phyloP scores from a whole-genome alignment of 2,797 vertebrate genomes.

The Urophycis tenuis region DNA sequence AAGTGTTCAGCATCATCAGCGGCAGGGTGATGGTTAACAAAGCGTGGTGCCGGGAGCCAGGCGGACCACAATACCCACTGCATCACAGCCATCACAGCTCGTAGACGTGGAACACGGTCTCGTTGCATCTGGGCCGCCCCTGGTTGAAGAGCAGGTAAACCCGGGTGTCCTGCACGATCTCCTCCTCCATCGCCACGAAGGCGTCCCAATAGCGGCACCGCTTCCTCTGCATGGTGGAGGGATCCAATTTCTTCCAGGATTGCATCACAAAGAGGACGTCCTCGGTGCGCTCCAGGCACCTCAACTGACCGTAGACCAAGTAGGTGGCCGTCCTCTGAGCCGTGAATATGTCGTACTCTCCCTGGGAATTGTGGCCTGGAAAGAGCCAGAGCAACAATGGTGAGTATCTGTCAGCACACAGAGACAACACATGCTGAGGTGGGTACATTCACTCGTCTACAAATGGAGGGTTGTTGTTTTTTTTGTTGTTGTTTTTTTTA shows the following conservation, averaged over 20 bases:
- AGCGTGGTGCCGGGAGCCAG: no score
- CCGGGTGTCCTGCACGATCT: accelerated
- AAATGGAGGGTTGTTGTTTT: no score
- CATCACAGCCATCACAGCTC: slow-evolving; percentile 22
- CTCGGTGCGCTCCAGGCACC: accelerated
- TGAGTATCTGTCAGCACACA: neutral
- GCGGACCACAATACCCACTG: no score
- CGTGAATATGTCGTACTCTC: slow-evolving; percentile 36
- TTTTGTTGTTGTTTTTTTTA: no score
- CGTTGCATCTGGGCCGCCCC: accelerated
- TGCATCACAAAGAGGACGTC: accelerated
- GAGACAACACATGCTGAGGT: neutral
- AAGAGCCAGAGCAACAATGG: neutral
- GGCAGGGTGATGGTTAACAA: no score
- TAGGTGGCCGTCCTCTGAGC: neutral
- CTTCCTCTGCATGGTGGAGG: accelerated
- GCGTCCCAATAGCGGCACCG: accelerated
- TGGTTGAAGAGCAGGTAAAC: slow-evolving; percentile 23
- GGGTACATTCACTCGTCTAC: neutral
- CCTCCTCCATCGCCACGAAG: neutral
- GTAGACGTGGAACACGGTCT: slow-evolving; percentile 35
- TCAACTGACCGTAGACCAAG: slow-evolving; percentile 42
- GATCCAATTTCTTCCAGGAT: accelerated
- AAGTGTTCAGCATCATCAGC: no score
- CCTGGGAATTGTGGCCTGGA: neutral